Conservation (phyloP, 2,888 invertebrate species). For the Xestia sexstrigata region DNA sequence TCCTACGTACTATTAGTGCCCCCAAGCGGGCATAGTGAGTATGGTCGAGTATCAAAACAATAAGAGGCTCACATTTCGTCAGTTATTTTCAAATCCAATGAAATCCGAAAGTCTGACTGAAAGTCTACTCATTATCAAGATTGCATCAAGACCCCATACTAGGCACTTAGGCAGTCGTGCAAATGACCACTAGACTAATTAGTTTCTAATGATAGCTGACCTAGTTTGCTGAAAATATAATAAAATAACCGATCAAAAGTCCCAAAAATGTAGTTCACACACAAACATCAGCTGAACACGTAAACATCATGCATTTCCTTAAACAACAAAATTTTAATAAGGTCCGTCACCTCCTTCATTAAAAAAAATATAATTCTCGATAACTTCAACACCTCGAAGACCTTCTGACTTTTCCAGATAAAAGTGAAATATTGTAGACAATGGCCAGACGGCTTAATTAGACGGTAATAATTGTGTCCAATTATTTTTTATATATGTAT, state of each 20-base stretch:
- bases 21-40: no score
- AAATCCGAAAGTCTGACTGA: no score
- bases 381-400: slow-evolving; percentile 42
- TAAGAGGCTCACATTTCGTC: no score
- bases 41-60: no score
- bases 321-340: slow-evolving; percentile 3
- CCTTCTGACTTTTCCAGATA: slow-evolving; percentile 48
- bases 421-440: slow-evolving; percentile 43
- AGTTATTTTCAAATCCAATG: no score
- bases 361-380: slow-evolving; percentile 25
- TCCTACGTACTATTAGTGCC: no score
- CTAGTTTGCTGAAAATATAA: background rate
- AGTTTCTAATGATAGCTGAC: background rate
- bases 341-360: slow-evolving; percentile 15
- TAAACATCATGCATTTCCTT: background rate
- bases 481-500: slow-evolving; percentile 36
- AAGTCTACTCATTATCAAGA: no score
- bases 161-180: background rate
- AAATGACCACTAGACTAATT: background rate
- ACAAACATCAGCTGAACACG: background rate
- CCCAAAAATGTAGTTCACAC: background rate
- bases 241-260: background rate
- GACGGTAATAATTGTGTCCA: slow-evolving; percentile 24
- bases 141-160: background rate
- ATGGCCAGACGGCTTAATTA: slow-evolving; percentile 56